Base-by-base conservation (phyloP, 2,113 vertebrate species). In the Aptenodytes forsteri region DNA sequence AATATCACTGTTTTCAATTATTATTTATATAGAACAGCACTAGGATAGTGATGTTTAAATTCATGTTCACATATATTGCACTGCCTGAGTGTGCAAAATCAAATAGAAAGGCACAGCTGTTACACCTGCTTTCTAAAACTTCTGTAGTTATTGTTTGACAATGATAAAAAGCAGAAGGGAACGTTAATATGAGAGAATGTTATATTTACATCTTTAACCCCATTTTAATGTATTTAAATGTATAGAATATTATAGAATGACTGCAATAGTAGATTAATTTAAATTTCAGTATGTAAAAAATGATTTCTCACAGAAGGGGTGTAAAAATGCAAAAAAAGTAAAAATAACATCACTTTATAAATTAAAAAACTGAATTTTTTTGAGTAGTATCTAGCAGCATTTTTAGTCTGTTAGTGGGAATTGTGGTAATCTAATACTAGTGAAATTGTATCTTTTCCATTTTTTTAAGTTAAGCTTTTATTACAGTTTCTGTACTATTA, bases 331-430 rank as follows among this genome's bases (percentile, higher is more conserved):
- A 42, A 61, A 49, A 80, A 61, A 27, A 14, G 30, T 36, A 32
- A 64, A 69, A 85, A 23, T 52, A 1, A 8, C 8, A 46, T 56
- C 11, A 32, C 3, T 36, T 62, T 38, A 49, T 49, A 40, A 34
- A 56, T 56, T 29, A 21, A 38, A 70, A 66, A 11, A 0, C 3
- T 40, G 0, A 0, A 0, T 4, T 26, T 70, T 50, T 70, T 49
- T 2, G 17, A 40, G 22, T 36, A 65, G 23, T 34, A 14, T 59
- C 21, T 90, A 36, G 25, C 10, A 58, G 15, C 5, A 18, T 32
- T 76, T 91, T 91, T 67, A 50, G 27, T 52, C 56, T 79, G 16
- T 65, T 85, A 82, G 22, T 34, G 54, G 34, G 16, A 52, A 62
- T 25, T 81, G 25, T 29, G 19, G 4, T 89, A 44, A 47, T 40